These are phyloP conservation scores for Yponomeuta cagnagella DNA, from an alignment of 2,888 invertebrate genomes.

Conservation along the genomic window DNA sequence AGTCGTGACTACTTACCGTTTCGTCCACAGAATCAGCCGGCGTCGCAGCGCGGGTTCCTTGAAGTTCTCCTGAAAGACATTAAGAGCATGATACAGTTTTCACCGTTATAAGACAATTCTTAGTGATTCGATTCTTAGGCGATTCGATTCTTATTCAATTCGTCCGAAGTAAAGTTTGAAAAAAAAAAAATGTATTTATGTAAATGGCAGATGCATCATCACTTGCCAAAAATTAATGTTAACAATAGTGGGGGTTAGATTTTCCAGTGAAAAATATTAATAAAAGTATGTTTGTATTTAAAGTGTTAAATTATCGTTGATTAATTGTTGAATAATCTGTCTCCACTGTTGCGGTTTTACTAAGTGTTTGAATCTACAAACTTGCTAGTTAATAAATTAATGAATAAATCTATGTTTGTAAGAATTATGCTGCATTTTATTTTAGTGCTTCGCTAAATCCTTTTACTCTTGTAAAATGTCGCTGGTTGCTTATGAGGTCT, in stretches of 20 bases:
- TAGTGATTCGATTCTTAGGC: not conserved
- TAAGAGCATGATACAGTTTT: slow-evolving; percentile 87
- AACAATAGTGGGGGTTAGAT: not conserved
- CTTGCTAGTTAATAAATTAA: too few relatives aligned
- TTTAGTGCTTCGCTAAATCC: too few relatives aligned
- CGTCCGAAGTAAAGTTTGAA: too few relatives aligned
- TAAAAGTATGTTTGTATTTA: not conserved
- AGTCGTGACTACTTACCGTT: not conserved
- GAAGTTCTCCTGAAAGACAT: slow-evolving; percentile 86
- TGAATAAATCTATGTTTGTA: too few relatives aligned
- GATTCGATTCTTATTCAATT: not conserved
- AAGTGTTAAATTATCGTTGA: not conserved
- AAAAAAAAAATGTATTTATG: not conserved
- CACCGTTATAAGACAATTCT: slow-evolving; percentile 58
- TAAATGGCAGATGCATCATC: not conserved
- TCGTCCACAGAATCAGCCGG: slow-evolving; percentile 69
- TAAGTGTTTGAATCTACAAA: not conserved
- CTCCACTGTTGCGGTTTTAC: not conserved
- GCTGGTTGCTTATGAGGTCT: too few relatives aligned
- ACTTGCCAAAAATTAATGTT: not conserved
- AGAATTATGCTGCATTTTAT: too few relatives aligned
- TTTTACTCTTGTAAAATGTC: too few relatives aligned
- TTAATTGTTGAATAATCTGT: not conserved
- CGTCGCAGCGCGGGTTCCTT: slow-evolving; percentile 81
- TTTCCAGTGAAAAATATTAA: not conserved